phyloP scores from a whole-genome alignment of 2,888 invertebrate genomes.

The Andrena hattorfiana region DNA sequence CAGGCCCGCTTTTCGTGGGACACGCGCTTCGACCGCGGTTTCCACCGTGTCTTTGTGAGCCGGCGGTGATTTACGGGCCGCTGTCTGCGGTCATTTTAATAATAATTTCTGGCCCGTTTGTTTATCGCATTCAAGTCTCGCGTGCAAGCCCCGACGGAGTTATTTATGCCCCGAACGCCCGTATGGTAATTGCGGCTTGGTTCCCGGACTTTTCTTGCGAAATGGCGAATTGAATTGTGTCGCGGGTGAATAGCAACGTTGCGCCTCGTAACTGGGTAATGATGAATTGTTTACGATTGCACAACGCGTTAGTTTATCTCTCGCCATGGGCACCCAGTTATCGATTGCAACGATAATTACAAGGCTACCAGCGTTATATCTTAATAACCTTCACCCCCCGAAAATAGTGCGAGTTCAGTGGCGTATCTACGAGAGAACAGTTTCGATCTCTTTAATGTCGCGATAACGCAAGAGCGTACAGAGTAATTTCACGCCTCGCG shows the following conservation, averaged over 20 bases:
- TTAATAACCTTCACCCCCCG: neutral
- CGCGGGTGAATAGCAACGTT: slow-evolving; percentile 1
- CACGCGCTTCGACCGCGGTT: slow-evolving; percentile 4
- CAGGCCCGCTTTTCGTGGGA: slow-evolving; percentile 23
- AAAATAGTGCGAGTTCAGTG: neutral
- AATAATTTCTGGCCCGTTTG: slow-evolving; percentile 49
- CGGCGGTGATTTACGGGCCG: slow-evolving; percentile 38
- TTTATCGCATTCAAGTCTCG: slow-evolving; percentile 12
- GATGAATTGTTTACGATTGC: slow-evolving; percentile 43
- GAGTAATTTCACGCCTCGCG: too few relatives aligned
- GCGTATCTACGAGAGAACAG: too few relatives aligned
- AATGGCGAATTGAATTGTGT: slow-evolving; percentile 29
- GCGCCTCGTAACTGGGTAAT: slow-evolving; percentile 23
- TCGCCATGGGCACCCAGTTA: neutral
- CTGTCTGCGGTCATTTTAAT: slow-evolving; percentile 51
- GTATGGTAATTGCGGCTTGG: slow-evolving; percentile 33
- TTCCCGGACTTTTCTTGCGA: slow-evolving; percentile 43
- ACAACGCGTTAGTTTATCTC: slow-evolving; percentile 25
- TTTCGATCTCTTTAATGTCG: too few relatives aligned
- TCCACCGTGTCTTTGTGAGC: slow-evolving; percentile 30
- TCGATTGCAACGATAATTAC: slow-evolving; percentile 8
- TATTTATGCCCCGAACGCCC: slow-evolving; percentile 43
- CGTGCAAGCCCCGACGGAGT: slow-evolving; percentile 8
- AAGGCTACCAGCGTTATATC: neutral
- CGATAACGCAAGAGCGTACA: too few relatives aligned